Evolutionary conservation across 2,113 vertebrate genomes (phyloP).

Genomic region (Gopherus flavomarginatus): DNA sequence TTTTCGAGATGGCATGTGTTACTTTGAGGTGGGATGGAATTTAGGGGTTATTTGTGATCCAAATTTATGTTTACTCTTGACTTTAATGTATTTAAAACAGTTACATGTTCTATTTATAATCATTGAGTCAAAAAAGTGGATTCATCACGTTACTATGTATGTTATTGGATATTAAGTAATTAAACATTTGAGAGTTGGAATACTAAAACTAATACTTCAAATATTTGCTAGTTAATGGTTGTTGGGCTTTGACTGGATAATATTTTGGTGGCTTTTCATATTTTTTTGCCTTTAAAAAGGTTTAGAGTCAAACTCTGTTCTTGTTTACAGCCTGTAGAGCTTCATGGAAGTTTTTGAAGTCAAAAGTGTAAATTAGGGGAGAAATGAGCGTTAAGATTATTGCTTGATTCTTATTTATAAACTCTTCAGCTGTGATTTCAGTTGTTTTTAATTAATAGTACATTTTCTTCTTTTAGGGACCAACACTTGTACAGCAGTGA

Average conservation of each 20-base stretch:
- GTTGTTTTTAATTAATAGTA: neutral
- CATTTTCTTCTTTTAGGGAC: slow-evolving; percentile 82
- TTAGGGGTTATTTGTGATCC: neutral
- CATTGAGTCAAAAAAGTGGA: neutral
- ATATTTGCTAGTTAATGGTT: neutral
- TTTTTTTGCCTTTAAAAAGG: neutral
- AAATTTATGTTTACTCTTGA: neutral
- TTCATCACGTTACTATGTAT: neutral
- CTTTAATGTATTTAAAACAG: neutral
- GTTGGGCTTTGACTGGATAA: neutral
- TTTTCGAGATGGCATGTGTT: neutral
- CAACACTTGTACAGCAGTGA: slow-evolving; percentile 94
- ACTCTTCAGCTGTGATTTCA: neutral
- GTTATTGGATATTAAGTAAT: neutral
- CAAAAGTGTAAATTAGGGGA: neutral
- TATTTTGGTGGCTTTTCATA: neutral
- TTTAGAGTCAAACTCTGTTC: neutral
- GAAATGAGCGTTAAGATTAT: neutral
- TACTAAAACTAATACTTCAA: neutral
- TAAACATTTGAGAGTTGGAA: neutral
- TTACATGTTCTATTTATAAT: neutral
- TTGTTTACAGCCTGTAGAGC: neutral
- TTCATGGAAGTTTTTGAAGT: neutral
- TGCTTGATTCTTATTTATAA: neutral
- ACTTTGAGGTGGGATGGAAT: neutral